Evolutionary conservation across 2,113 vertebrate species (phyloP).

Genomic region (Sander lucioperca): DNA sequence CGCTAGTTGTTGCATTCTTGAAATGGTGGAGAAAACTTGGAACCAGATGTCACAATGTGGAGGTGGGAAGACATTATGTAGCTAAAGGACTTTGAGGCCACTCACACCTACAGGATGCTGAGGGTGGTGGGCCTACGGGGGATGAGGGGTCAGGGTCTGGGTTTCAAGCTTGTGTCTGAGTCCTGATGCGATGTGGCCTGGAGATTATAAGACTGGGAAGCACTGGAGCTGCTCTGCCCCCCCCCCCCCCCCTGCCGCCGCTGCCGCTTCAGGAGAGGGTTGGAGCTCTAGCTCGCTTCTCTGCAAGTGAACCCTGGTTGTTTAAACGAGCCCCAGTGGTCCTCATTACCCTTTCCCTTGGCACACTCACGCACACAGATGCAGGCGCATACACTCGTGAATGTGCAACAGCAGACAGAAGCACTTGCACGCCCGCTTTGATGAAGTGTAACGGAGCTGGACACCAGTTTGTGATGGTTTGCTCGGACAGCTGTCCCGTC

Average conservation of each 20-base stretch:
- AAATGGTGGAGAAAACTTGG: background rate
- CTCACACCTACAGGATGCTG: slow-evolving; percentile 2
- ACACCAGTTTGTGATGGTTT: slow-evolving; percentile 50
- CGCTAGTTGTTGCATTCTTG: background rate
- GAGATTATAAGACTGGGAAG: slow-evolving; percentile 50
- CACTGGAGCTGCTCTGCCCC: slow-evolving; percentile 36
- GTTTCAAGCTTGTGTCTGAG: background rate
- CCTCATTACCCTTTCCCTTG: slow-evolving; percentile 82
- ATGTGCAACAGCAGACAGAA: slow-evolving; percentile 23
- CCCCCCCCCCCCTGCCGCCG: background rate
- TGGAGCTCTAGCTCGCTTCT: slow-evolving; percentile 67
- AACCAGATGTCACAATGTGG: slow-evolving; percentile 8
- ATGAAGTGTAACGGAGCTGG: slow-evolving; percentile 49
- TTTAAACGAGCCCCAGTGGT: slow-evolving; percentile 82
- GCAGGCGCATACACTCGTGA: slow-evolving; percentile 19
- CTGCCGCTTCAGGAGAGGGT: slow-evolving; percentile 20
- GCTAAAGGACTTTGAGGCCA: background rate
- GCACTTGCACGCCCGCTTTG: slow-evolving; percentile 42
- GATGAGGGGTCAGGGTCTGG: slow-evolving; percentile 8
- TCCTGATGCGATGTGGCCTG: slow-evolving; percentile 34
- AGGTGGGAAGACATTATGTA: background rate
- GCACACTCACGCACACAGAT: slow-evolving; percentile 46
- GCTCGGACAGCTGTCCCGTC: slow-evolving; percentile 53
- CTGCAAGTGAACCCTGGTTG: slow-evolving; percentile 75
- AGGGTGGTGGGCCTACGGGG: background rate